Evolutionary conservation across 2,113 vertebrate species (phyloP), one percentile per base, ranked within the genome.

Genomic region (Thamnophis sirtalis): DNA sequence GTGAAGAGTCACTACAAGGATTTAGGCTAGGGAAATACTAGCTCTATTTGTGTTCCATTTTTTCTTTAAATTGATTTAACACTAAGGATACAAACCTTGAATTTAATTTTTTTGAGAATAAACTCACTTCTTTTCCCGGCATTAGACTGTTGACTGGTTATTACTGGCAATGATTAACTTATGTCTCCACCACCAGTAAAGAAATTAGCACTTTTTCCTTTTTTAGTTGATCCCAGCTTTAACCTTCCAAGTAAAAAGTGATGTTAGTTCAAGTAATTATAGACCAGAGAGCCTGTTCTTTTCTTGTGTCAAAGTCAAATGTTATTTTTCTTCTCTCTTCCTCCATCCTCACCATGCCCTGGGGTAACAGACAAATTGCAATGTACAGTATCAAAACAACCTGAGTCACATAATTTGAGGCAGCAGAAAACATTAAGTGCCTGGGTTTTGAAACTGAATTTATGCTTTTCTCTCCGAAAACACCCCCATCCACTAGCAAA

Each of bases 361-460:
- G 89, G 92, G 95, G 95, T 96, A 94, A 95, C 88, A 96, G 94
- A 88, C 93, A 92, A 94, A 94, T 86, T 92, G 86, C 73, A 95
- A 54, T 48, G 2, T 5, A 38, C 33, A 80, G 68, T 80, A 92
- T 89, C 86, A 93, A 96, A 94, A 90, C 49, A 88, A 93, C 93
- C 93, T 17, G 38, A 89, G 86, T 54, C 88, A 1, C 89, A 95
- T 96, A 96, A 96, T 97, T 95, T 93, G 94, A 96, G 96, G 91
- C 95, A 96, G 95, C 95, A 88, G 95, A 51, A 93, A 95, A 96
- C 55, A 91, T 33, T 21, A 94, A 93, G 22, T 28, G 84, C 10
- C 93, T 88, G 93, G 89, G 89, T 50, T 87, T 9, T 24, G 60
- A 91, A 84, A 85, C 86, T 54, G 95, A 95, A 95, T 96, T 96